Conservation (phyloP, 1,140 invertebrate genomes). For the Caerostris extrusa region DNA sequence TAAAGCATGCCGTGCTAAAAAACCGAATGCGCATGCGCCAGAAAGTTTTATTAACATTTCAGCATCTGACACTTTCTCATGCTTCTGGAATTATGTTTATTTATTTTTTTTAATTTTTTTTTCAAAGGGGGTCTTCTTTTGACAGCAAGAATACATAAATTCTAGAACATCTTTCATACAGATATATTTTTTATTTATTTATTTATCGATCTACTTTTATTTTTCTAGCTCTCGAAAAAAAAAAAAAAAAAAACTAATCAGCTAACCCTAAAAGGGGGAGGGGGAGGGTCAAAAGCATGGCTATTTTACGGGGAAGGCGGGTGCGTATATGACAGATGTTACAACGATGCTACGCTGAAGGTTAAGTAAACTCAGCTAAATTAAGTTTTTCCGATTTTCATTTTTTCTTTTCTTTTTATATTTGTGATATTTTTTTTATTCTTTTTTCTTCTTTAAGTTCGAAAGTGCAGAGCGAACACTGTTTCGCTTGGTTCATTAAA, state of each 20-base stretch:
- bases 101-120: slow-evolving; percentile 18
- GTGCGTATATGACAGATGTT: slow-evolving; percentile 58
- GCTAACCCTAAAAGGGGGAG: slow-evolving; percentile 35
- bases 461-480: background rate
- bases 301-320: slow-evolving; percentile 11
- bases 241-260: slow-evolving; percentile 52
- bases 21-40: slow-evolving; percentile 31
- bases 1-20: slow-evolving; percentile 43
- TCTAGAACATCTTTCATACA: background rate
- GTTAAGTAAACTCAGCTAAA: slow-evolving; percentile 70
- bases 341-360: slow-evolving; percentile 42
- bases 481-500: slow-evolving; percentile 57
- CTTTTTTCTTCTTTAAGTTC: background rate
- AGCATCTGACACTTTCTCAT: slow-evolving; percentile 73
- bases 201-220: slow-evolving; percentile 45
- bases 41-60: slow-evolving; percentile 63
- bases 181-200: background rate
- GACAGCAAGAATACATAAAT: slow-evolving; percentile 71
- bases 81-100: slow-evolving; percentile 5
- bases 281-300: slow-evolving; percentile 26
- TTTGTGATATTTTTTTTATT: slow-evolving; percentile 14
- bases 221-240: background rate
- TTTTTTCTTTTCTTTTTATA: background rate
- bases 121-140: slow-evolving; percentile 1
- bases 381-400: slow-evolving; percentile 61